Conservation (phyloP, 2,113 vertebrate species). For the Dicentrarchus labrax region DNA sequence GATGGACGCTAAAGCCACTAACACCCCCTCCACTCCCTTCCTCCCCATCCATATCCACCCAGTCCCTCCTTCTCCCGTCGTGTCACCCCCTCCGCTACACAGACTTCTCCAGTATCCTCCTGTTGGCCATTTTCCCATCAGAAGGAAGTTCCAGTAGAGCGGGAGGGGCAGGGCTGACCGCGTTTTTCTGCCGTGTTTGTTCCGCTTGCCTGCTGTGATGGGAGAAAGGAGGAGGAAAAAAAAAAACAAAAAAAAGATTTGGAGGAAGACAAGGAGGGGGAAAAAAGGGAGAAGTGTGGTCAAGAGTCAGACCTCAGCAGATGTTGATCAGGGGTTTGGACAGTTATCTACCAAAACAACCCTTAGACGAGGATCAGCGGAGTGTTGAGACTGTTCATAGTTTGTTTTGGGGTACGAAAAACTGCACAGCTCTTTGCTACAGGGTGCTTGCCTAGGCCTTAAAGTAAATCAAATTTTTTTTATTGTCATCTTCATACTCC, state of each 20-base stretch:
- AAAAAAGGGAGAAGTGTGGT: neutral
- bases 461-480: constrained; percentile 39
- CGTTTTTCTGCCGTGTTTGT: constrained; percentile 39
- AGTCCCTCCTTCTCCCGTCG: neutral
- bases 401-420: constrained; percentile 51
- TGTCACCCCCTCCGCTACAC: neutral
- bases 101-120: constrained; percentile 23
- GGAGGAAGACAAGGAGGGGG: constrained; percentile 6
- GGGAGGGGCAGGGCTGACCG: constrained; percentile 20
- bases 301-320: constrained; percentile 28
- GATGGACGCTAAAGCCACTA: constrained; percentile 52
- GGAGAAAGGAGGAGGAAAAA: neutral
- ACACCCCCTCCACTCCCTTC: neutral
- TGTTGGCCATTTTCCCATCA: constrained; percentile 54
- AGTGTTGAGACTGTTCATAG: constrained; percentile 19
- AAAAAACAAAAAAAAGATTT: neutral
- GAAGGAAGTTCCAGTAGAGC: constrained; percentile 50
- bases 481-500: constrained; percentile 18
- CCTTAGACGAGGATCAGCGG: constrained; percentile 8
- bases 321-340: constrained; percentile 38
- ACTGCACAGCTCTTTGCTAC: constrained; percentile 69
- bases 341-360: constrained; percentile 39
- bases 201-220: constrained; percentile 45
- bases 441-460: constrained; percentile 74
- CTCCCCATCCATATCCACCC: neutral